Base-by-base conservation (phyloP, 2,797 vertebrate species). In the Antennarius maculatus region DNA sequence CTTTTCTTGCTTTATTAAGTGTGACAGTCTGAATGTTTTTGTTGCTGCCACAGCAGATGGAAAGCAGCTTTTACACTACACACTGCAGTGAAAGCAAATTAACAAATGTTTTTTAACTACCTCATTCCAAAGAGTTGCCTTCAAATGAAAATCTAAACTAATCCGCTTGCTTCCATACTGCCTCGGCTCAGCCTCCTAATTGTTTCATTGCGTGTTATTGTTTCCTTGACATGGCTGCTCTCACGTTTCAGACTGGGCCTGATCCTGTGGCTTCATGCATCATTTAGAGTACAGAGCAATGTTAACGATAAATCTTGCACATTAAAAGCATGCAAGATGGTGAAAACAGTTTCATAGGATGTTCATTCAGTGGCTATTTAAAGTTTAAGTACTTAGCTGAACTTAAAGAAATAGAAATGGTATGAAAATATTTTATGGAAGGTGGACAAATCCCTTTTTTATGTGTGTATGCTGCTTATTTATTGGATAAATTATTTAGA, bases 241-340 rank as follows among this genome's bases (percentile, higher is more conserved):
- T 77, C 51, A 55, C 69, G 73, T 71, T 78, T 47, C 41, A 34
- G 52, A 45, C 58, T 69, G 69, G 52, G 37, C 47, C 54, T 34
- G 18, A 48, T 72, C 42, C 34, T 43, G 59, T n/a, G 37, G 59
- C 66, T 63, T 65, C 64, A 54, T 0, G 52, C 58, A 76, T 74
- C 59, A 59, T 71, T 80, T 76, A 50, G 66, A 7, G 1, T 49
- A 18, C 53, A 28, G 5, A 8, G 46, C 43, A 58, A 31, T 29
- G 55, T 49, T 54, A 49, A 45, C 42, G 60, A 64, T 54, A 67
- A 70, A 61, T 31, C 50, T 49, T 45, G 29, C n/a, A 23, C 29
- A 39, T 51, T 46, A n/a, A 29, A 43, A 34, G 18, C 28, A 53
- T 4, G n/a, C 37, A 57, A 47, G 0, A 27, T 8, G n/a, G 28